Evolutionary conservation across 1,140 invertebrate genomes (phyloP).

Genomic region (Oryzaephilus surinamensis): DNA sequence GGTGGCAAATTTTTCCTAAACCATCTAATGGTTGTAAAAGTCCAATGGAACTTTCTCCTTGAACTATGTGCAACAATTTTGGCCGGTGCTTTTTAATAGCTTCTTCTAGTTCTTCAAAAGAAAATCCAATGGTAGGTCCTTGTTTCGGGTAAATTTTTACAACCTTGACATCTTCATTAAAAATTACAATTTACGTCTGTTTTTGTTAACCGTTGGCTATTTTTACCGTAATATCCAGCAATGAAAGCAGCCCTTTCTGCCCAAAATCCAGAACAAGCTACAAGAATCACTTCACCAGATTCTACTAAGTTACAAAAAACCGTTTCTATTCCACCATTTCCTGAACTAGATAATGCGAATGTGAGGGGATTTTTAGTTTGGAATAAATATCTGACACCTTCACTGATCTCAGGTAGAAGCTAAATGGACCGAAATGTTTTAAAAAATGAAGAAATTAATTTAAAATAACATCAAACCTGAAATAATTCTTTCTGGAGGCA

Average conservation of each 20-base stretch:
- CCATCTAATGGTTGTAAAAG: slow-evolving; percentile 63
- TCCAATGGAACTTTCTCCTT: slow-evolving; percentile 75
- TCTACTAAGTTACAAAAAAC: slow-evolving; percentile 69
- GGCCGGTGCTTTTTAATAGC: slow-evolving; percentile 51
- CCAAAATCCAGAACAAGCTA: slow-evolving; percentile 72
- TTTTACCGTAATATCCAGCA: slow-evolving; percentile 46
- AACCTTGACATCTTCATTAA: not conserved
- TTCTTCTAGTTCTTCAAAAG: slow-evolving; percentile 43
- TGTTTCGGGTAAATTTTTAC: slow-evolving; percentile 17
- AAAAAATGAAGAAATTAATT: too few relatives aligned
- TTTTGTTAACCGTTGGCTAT: too few relatives aligned
- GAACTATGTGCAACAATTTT: slow-evolving; percentile 60
- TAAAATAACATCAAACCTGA: slow-evolving; percentile 43
- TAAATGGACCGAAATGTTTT: slow-evolving; percentile 33
- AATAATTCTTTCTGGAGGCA: slow-evolving; percentile 62
- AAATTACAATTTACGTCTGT: too few relatives aligned
- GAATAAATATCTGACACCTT: slow-evolving; percentile 70
- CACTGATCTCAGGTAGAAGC: slow-evolving; percentile 79
- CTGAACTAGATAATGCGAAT: slow-evolving; percentile 66
- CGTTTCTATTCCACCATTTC: slow-evolving; percentile 76
- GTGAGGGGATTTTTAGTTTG: slow-evolving; percentile 73
- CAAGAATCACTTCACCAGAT: slow-evolving; percentile 58
- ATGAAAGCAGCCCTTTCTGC: slow-evolving; percentile 65
- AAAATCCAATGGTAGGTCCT: slow-evolving; percentile 44
- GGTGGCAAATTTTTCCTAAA: slow-evolving; percentile 61